Base-by-base conservation (phyloP, 2,888 invertebrate species). In the Sialis lutaria region DNA sequence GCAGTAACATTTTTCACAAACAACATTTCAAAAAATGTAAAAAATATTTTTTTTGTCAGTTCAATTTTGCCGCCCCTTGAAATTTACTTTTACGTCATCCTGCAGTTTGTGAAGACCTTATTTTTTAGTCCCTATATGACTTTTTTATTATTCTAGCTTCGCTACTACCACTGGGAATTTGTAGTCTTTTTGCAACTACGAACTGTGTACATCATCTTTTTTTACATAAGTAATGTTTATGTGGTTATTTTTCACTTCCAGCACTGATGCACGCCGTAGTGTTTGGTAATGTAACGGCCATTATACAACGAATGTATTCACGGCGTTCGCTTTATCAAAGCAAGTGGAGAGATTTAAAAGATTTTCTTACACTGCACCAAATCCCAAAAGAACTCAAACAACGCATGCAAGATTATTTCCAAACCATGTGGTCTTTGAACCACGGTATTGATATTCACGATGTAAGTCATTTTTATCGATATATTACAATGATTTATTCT, bases 231-330 rank as follows among this genome's bases (percentile, higher is more conserved):
- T 22, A 22, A 22, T 4, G 22, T 4, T 22, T 22, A 22, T 22
- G 22, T 22, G 22, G 22, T 40, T 40, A 7, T 40, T 13, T 40
- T 22, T 42, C 31, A 12, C 33, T 30, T 45, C 37, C 69, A 95
- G 95, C 95, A 42, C 73, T 96, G 59, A 95, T 95, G 95, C 95
- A 95, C 66, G 95, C 95, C 13, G 90, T 92, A 47, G 93, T 96
- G 40, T 95, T 96, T 63, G 95, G 95, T 64, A 95, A 95, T 67
- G 95, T 96, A 55, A 95, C 95, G 10, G 93, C 95, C 46, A 92
- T 95, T 57, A 95, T 96, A 60, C 95, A 95, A 64, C 73, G 95
- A 55, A 92, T 95, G 90, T 96, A 95, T 67, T 88, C 92, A 1
- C 74, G 93, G 40, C 75, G 92, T 39, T 92, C 92, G 5, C 77